Evolutionary conservation across 2,888 invertebrate genomes (phyloP).

Genomic region (Calameuta filiformis): DNA sequence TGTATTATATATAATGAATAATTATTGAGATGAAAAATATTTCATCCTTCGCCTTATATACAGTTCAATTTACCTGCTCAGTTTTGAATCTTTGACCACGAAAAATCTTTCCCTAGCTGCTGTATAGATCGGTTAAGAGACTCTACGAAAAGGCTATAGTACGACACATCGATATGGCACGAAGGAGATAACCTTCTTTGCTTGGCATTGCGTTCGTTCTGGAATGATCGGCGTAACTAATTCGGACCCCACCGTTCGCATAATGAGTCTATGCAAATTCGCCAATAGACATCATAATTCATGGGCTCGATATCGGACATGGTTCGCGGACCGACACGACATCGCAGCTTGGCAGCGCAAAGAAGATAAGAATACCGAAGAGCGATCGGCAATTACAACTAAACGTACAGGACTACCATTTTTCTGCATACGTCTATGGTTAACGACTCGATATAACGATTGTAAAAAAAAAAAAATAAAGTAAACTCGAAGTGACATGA

Average conservation of each 20-base stretch:
- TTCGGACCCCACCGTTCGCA: slow-evolving; percentile 20
- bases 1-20: background rate
- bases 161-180: background rate
- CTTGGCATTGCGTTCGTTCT: background rate
- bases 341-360: slow-evolving; percentile 22
- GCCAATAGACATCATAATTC: slow-evolving; percentile 21
- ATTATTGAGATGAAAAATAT: background rate
- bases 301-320: slow-evolving; percentile 47
- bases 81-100: background rate
- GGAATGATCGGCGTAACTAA: slow-evolving; percentile 47
- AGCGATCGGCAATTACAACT: slow-evolving; percentile 42
- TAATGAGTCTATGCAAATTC: slow-evolving; percentile 43
- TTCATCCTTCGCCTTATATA: background rate
- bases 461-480: slow-evolving; percentile 11
- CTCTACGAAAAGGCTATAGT: background rate
- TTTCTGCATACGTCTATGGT: slow-evolving; percentile 20
- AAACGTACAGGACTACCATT: slow-evolving; percentile 12
- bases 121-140: background rate
- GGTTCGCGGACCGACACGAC: slow-evolving; percentile 38
- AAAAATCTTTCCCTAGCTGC: background rate
- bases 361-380: slow-evolving; percentile 41
- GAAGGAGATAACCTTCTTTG: background rate
- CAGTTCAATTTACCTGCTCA: background rate
- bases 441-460: slow-evolving; percentile 5
- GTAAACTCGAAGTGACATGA: slow-evolving; percentile 48